Base-by-base conservation (phyloP, 2,888 invertebrate genomes). In the Scaptomyza parva region DNA sequence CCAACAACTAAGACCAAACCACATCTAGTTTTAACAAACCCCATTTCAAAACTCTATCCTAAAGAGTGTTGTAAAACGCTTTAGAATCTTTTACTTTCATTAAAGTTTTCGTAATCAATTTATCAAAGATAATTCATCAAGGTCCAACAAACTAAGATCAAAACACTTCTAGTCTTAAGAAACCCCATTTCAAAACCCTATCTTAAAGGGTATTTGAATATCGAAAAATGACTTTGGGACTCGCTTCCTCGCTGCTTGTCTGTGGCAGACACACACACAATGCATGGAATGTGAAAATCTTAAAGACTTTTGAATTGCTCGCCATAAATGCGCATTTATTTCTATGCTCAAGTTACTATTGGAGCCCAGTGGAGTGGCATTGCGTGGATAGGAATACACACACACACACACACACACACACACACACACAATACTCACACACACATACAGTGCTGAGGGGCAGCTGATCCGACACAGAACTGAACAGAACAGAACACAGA, bases 261-360 rank as follows among this genome's bases (percentile, higher is more conserved):
- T 61, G 60, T 51, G 74, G 76, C 80, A 79, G 67, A 73, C 70
- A 84, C 80, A 79, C 65, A 73, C 70, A 84, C 82, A 83, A 88
- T 86, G 88, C 86, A 80, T 74, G 88, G 88, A 86, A 85, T 85
- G 88, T 78, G 84, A 73, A 83, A 85, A 85, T 85, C 84, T 85
- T 85, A 85, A 85, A 85, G 84, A 85, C 84, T 88, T 85, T 85
- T 88, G 84, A 88, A 85, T 85, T 85, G 84, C 88, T 87, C 69
- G 71, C 86, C 88, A 85, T 85, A 85, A 85, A 88, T 85, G 84
- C 84, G 88, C 84, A 84, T 84, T 88, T 84, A 84, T 84, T 83
- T 86, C 88, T 84, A 81, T 85, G 85, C 82, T 84, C 88, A 78
- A 86, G 83, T 86, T 78, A 69, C 81, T 61, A 65, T 52, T 50